phyloP scores from a whole-genome alignment of 1,140 invertebrate genomes.

The Frieseomelitta varia region DNA sequence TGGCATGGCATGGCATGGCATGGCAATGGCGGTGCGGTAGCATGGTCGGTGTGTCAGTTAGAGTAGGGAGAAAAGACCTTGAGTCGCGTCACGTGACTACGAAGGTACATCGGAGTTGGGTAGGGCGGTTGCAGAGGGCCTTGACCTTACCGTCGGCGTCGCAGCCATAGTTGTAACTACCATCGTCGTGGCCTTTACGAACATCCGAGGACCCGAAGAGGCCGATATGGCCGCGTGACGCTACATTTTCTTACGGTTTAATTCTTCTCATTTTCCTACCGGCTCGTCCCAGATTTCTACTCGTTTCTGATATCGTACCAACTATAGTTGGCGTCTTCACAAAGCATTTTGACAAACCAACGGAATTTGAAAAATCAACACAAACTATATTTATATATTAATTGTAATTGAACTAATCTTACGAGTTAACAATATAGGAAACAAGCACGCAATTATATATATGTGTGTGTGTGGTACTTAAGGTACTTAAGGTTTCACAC shows the following conservation, averaged over 20 bases:
- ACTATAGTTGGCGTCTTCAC: too few relatives aligned
- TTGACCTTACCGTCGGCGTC: slow-evolving; percentile 78
- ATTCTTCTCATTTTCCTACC: background rate
- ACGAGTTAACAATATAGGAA: too few relatives aligned
- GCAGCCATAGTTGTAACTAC: slow-evolving; percentile 63
- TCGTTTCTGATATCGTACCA: background rate
- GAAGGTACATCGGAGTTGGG: slow-evolving; percentile 77
- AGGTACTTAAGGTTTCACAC: too few relatives aligned
- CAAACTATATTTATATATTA: too few relatives aligned
- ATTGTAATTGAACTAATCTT: too few relatives aligned
- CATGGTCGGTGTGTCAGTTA: slow-evolving; percentile 36
- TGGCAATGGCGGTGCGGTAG: slow-evolving; percentile 38
- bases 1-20: slow-evolving; percentile 30
- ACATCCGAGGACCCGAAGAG: slow-evolving; percentile 12
- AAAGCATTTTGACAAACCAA: background rate
- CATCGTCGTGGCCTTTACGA: slow-evolving; percentile 53
- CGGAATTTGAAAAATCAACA: too few relatives aligned
- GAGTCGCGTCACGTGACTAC: slow-evolving; percentile 81
- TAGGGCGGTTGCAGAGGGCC: slow-evolving; percentile 80
- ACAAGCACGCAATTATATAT: too few relatives aligned
- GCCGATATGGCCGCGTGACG: slow-evolving; percentile 2
- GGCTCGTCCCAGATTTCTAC: background rate
- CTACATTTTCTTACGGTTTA: slow-evolving; percentile 22
- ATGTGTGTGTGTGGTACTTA: too few relatives aligned
- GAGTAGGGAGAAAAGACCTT: slow-evolving; percentile 81